Percentiles rank a stretch among this genome's conserved stretches.
These are phyloP conservation scores for Gymnobelideus leadbeateri DNA, from an alignment of 2,113 vertebrate species.

Conservation along the genomic window DNA sequence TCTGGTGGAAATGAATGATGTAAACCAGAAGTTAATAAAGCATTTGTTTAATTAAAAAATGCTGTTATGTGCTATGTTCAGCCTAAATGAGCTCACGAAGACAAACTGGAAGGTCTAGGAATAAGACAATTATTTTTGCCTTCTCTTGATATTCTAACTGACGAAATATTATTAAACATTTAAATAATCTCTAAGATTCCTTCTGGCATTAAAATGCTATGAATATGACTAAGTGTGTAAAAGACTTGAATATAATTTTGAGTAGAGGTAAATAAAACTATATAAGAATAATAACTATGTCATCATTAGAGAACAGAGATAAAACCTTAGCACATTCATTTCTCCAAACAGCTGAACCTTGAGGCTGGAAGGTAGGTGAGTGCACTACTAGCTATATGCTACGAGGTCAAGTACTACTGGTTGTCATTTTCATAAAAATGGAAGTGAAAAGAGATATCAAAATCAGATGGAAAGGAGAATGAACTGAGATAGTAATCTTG, in stretches of 20 bases:
- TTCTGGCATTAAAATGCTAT: constrained; percentile 41
- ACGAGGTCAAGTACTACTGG: neutral
- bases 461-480: constrained; percentile 7
- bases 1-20: too few species aligned
- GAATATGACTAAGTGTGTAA: constrained; percentile 24
- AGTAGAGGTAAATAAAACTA: constrained; percentile 24
- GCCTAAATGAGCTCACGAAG: constrained; percentile 42
- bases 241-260: constrained; percentile 32
- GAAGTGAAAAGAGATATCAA: constrained; percentile 37
- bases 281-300: neutral
- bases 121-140: constrained; percentile 59
- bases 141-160: constrained; percentile 57
- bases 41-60: too few species aligned
- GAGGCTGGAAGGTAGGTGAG: neutral
- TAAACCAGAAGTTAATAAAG: too few species aligned
- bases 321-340: neutral
- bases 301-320: neutral
- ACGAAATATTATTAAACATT: constrained; percentile 62
- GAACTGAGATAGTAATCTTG: neutral
- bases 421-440: constrained; percentile 23
- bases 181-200: constrained; percentile 49
- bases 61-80: constrained; percentile 4
- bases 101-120: constrained; percentile 57
- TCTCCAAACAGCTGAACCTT: neutral
- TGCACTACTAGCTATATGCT: neutral